Conservation (phyloP, 1,140 invertebrate genomes). For the Danaus plexippus region DNA sequence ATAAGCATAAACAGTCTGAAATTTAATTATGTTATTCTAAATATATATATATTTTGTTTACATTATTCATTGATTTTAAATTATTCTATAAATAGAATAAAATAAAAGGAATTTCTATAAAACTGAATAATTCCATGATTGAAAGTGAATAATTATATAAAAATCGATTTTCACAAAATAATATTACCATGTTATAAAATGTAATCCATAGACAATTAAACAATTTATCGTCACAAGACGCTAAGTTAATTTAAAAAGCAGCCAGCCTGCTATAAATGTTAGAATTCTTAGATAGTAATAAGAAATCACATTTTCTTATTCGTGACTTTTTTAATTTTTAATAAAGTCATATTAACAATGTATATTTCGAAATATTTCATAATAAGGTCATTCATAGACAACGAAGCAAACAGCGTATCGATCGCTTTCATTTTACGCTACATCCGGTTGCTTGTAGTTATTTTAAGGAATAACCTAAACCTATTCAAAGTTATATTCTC, state of each 20-base stretch:
- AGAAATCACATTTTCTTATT: too few species aligned
- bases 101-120: too few species aligned
- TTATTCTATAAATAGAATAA: too few species aligned
- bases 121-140: too few species aligned
- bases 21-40: too few species aligned
- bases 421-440: slow-evolving; percentile 29
- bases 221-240: slow-evolving; percentile 7
- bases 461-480: slow-evolving; percentile 22
- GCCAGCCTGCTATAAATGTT: slow-evolving; percentile 2
- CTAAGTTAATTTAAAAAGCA: slow-evolving; percentile 4
- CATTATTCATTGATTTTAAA: too few species aligned
- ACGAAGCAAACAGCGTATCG: slow-evolving; percentile 25
- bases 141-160: too few species aligned
- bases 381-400: slow-evolving; percentile 23
- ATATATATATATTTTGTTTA: too few species aligned
- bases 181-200: slow-evolving; percentile 19
- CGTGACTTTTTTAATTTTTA: neutral
- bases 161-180: slow-evolving; percentile 19
- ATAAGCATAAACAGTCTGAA: too few species aligned
- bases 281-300: too few species aligned
- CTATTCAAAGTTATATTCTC: slow-evolving; percentile 6
- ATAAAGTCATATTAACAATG: slow-evolving; percentile 5
- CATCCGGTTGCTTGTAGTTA: slow-evolving; percentile 31
- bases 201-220: slow-evolving; percentile 15
- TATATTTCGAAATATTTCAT: neutral